These are phyloP conservation scores for Pristionchus mayeri DNA, from an alignment of 2,888 invertebrate species.

Conservation along the genomic window DNA sequence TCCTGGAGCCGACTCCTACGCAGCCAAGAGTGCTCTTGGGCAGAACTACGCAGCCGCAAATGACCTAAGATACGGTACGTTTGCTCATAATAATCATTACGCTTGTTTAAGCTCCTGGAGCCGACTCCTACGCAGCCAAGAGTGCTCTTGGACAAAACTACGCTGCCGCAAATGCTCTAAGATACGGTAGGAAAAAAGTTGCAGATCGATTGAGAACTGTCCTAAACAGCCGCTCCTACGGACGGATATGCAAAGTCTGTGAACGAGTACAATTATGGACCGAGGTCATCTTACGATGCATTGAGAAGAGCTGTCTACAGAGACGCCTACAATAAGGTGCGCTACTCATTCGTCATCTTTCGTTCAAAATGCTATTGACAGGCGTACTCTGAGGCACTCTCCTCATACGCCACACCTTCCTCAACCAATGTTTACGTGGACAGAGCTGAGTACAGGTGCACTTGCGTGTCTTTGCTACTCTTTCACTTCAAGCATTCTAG, in stretches of 20 bases:
- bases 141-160: background rate
- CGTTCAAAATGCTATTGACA: background rate
- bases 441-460: background rate
- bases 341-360: background rate
- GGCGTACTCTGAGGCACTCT: conserved; percentile 28
- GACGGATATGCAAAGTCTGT: background rate
- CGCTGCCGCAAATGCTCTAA: background rate
- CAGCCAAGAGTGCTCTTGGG: background rate
- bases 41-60: background rate
- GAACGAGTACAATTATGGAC: background rate
- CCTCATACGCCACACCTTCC: background rate
- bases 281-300: background rate
- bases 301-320: background rate
- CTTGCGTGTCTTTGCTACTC: background rate
- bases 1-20: conserved; percentile 16
- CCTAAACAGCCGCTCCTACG: background rate
- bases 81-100: background rate
- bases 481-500: background rate
- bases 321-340: conserved; percentile 1
- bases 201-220: background rate
- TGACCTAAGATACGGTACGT: conserved; percentile 6
- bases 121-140: background rate
- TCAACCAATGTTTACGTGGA: background rate
- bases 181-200: background rate
- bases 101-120: background rate